phyloP scores from a whole-genome alignment of 2,797 vertebrate genomes.

The Myoxocephalus aenaeus region DNA sequence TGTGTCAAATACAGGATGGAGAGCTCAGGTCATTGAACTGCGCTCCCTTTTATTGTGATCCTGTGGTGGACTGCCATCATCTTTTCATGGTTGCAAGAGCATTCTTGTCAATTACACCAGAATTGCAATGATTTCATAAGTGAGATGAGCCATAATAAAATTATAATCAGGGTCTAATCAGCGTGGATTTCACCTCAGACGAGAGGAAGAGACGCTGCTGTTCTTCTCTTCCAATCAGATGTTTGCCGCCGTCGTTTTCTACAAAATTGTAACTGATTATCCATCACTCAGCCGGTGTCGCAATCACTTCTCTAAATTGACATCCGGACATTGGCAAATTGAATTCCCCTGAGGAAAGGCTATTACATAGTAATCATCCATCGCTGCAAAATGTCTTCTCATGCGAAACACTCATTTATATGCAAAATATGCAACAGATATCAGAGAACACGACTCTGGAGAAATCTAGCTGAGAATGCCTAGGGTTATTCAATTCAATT shows the following conservation, averaged over 20 bases:
- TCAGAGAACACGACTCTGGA: constrained; percentile 39
- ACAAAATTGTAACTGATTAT: constrained; percentile 32
- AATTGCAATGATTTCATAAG: constrained; percentile 13
- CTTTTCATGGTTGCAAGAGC: neutral
- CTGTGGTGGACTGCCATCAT: neutral
- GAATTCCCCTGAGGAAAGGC: constrained; percentile 33
- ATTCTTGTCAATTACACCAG: constrained; percentile 9
- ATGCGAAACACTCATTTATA: constrained; percentile 8
- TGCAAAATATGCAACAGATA: constrained; percentile 30
- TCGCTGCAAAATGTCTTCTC: constrained; percentile 18
- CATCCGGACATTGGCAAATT: constrained; percentile 27
- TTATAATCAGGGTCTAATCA: constrained; percentile 28
- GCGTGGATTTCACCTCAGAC: constrained; percentile 9
- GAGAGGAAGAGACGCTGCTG: neutral
- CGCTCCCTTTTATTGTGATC: rapidly evolving
- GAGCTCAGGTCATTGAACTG: neutral
- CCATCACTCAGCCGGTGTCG: neutral
- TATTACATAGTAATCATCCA: constrained; percentile 31
- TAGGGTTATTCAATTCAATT: neutral
- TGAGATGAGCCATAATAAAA: constrained; percentile 1
- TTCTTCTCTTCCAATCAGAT: constrained; percentile 29
- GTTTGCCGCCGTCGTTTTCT: constrained; percentile 9
- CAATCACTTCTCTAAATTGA: constrained; percentile 35
- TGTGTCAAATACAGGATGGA: neutral
- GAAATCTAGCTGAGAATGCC: constrained; percentile 9